These are phyloP conservation scores for Campoletis raptor DNA, from an alignment of 2,888 invertebrate genomes.

Conservation along the genomic window DNA sequence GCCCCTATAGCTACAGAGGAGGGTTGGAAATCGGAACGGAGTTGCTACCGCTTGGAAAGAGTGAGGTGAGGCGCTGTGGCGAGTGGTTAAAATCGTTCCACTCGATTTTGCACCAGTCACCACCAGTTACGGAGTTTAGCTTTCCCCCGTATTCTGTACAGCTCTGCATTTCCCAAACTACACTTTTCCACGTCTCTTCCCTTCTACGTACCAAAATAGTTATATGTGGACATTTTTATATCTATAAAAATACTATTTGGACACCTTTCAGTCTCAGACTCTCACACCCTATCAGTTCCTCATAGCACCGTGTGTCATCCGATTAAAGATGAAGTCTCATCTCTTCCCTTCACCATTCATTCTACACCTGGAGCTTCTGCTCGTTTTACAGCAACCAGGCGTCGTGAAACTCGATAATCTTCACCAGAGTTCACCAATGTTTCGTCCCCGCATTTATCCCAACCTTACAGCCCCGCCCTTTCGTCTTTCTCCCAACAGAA, in stretches of 20 bases:
- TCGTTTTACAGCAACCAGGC: constrained; percentile 50
- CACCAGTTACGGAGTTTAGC: constrained; percentile 67
- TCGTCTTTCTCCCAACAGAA: constrained; percentile 20
- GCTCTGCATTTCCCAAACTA: constrained; percentile 42
- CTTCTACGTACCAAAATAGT: neutral
- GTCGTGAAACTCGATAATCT: constrained; percentile 68
- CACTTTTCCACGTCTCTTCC: constrained; percentile 25
- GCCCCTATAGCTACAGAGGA: constrained; percentile 14
- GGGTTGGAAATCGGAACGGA: neutral
- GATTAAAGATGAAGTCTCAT: constrained; percentile 67
- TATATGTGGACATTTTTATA: neutral
- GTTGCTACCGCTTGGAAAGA: constrained; percentile 52
- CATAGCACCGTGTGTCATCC: constrained; percentile 56
- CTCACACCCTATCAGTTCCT: constrained; percentile 41
- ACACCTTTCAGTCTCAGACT: constrained; percentile 12
- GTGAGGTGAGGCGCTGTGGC: constrained; percentile 47
- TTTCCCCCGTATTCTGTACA: constrained; percentile 48
- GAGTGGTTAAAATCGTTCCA: constrained; percentile 66
- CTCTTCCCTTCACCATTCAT: constrained; percentile 31
- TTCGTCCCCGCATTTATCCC: constrained; percentile 10
- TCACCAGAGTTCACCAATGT: constrained; percentile 58
- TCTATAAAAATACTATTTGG: neutral
- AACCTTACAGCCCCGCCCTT: neutral
- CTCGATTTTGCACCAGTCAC: constrained; percentile 68
- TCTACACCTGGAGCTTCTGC: constrained; percentile 19